Evolutionary conservation across 2,888 invertebrate genomes (phyloP), one percentile per base, ranked within the genome.

Genomic region (Brachylomia viminalis): DNA sequence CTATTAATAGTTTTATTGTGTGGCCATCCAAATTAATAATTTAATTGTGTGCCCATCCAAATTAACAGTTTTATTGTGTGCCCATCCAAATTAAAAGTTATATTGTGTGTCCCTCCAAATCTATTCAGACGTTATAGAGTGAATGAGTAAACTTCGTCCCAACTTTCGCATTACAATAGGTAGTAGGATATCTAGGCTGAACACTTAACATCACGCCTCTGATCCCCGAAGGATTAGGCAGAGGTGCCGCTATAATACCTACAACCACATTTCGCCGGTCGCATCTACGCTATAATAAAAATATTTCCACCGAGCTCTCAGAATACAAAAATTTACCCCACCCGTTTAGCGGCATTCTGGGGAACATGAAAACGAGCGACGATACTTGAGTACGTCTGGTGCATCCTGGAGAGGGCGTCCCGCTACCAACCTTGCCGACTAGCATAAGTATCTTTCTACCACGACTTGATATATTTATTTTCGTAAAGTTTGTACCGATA

Each of bases 321-420:
- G 1, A 33, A 33, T 59, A 52, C 15, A n/a, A n/a, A 61, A 2
- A 38, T n/a, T 30, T 11, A 56, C 23, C 1, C 13, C n/a, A 52
- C 13, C 17, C 27, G 58, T 49, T 52, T 27, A 7, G 2, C 2
- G 10, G 33, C 27, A 45, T 33, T 77, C 69, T 33, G 33, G 30
- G 2, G 13, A 15, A 2, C 13, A 52, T 27, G 59, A n/a, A 52
- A 59, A 52, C 69, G 69, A 76, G 17, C 69, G 45, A 17, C 27
- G 52, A 11, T 69, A 45, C 77, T 77, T 17, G 45, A 77, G 52
- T 76, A 11, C 59, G 77, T 76, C 76, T 76, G 45, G 23, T 77
- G 76, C 69, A 52, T 59, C 27, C 59, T 59, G 33, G 23, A 76
- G 77, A 59, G 73, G n/a, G 7, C n/a, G 15, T 23, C 4, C 2